Base-by-base conservation (phyloP, 2,113 vertebrate genomes). In the Boleophthalmus pectinirostris region DNA sequence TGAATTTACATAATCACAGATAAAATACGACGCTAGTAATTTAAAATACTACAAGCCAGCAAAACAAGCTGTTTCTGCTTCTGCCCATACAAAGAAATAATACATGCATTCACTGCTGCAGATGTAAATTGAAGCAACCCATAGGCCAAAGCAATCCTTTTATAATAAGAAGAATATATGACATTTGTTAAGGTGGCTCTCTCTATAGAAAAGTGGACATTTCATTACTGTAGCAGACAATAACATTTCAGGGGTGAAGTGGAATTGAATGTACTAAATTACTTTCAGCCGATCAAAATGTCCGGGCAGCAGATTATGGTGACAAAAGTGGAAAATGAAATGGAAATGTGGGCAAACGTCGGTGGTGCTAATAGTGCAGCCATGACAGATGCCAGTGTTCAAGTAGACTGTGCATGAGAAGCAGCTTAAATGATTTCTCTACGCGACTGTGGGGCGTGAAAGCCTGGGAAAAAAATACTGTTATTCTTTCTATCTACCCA, bases 321-420 rank as follows among this genome's bases (percentile, higher is more conserved):
- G 69, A 85, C 80, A 77, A 84, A 33, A 82, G 74, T 65, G 70
- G 57, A 72, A 18, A 77, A 68, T 9, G 74, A 70, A 66, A n/a
- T 35, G 20, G 60, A 78, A 83, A 83, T 73, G 69, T 72, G 49
- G 57, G 69, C 56, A 77, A 87, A 81, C 63, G 78, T 77, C 84
- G 70, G 85, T 75, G 46, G 74, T 73, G 70, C 74, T 82, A 79
- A 78, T 80, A 75, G 81, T 64, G 75, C 74, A 61, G 72, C 78
- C 24, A 20, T 74, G 65, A 85, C 83, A 83, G 82, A 88, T 79
- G 82, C 70, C 74, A 72, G 51, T 69, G 83, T 86, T 84, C 51
- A 16, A 82, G 35, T 63, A 64, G 68, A 77, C 71, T 70, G 70
- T 82, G 61, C 76, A 61, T 64, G 74, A 82, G 77, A 81, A 74